A percentile compares a stretch with the other conserved stretches of the same genome.
Evolutionary conservation across 2,797 vertebrate genomes (phyloP).

Genomic region (Schizothorax lantsangensis): DNA sequence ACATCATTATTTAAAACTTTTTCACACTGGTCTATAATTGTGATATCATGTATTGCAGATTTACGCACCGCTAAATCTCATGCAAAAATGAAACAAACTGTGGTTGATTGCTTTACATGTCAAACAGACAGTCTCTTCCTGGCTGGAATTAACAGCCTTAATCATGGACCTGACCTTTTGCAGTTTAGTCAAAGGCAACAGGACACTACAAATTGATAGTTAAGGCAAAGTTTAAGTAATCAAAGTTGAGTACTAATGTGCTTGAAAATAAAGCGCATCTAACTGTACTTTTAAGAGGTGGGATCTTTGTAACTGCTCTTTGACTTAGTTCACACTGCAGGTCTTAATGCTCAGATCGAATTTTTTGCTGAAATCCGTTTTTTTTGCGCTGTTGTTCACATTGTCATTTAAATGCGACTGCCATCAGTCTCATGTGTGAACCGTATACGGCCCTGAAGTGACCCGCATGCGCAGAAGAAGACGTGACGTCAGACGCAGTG

Average conservation of each 20-base stretch:
- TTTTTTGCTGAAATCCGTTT: too few relatives aligned
- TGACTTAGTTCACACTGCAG: neutral
- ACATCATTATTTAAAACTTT: neutral
- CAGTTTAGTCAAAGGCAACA: neutral
- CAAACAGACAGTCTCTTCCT: neutral
- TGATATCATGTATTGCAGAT: neutral
- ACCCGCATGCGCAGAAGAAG: too few relatives aligned
- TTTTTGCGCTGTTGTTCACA: too few relatives aligned
- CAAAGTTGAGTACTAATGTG: slow-evolving; percentile 1
- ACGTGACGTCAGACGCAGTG: too few relatives aligned
- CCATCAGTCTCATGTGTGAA: too few relatives aligned
- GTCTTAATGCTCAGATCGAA: too few relatives aligned
- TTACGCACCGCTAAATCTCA: neutral
- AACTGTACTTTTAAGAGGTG: neutral
- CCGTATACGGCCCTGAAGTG: too few relatives aligned
- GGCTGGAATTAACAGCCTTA: neutral
- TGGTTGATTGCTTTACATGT: neutral
- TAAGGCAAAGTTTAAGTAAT: neutral
- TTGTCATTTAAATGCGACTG: too few relatives aligned
- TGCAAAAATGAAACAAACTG: neutral
- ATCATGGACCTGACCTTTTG: neutral
- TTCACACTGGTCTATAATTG: neutral
- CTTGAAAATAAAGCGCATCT: neutral
- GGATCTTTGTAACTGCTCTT: neutral
- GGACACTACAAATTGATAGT: neutral